These are phyloP conservation scores for Cosmia pyralina DNA, from an alignment of 2,888 invertebrate genomes.

Conservation along the genomic window DNA sequence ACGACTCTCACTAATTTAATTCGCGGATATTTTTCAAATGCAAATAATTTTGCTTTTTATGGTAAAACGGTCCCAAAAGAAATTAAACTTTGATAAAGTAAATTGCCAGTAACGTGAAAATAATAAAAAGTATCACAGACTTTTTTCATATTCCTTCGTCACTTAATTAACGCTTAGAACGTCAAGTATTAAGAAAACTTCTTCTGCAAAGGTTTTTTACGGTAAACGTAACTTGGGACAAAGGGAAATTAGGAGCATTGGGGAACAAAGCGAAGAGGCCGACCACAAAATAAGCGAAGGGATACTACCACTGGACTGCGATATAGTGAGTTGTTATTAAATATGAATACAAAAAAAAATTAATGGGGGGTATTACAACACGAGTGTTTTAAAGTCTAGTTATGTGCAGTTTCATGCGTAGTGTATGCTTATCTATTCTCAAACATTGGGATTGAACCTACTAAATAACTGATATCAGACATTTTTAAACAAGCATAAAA, in stretches of 20 bases:
- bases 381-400: too few species aligned
- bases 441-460: too few species aligned
- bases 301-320: conserved; percentile 54
- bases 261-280: conserved; percentile 66
- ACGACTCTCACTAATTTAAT: conserved; percentile 28
- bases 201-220: conserved; percentile 61
- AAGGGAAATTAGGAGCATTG: conserved; percentile 71
- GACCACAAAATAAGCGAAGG: conserved; percentile 66
- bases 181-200: conserved; percentile 66
- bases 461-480: too few species aligned
- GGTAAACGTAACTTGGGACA: conserved; percentile 65
- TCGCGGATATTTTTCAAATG: conserved; percentile 39
- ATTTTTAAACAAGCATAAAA: too few species aligned
- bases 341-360: conserved; percentile 1
- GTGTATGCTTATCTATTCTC: too few species aligned
- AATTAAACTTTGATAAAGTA: conserved; percentile 63
- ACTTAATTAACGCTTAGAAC: conserved; percentile 72
- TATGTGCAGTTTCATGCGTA: too few species aligned
- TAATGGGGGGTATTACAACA: too few species aligned
- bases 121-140: conserved; percentile 61
- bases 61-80: conserved; percentile 38
- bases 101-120: conserved; percentile 68
- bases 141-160: conserved; percentile 62
- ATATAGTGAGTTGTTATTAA: conserved; percentile 35
- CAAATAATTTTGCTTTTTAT: conserved; percentile 54